These are phyloP conservation scores for Harpagifer antarcticus DNA, from an alignment of 2,797 vertebrate genomes.

Conservation along the genomic window DNA sequence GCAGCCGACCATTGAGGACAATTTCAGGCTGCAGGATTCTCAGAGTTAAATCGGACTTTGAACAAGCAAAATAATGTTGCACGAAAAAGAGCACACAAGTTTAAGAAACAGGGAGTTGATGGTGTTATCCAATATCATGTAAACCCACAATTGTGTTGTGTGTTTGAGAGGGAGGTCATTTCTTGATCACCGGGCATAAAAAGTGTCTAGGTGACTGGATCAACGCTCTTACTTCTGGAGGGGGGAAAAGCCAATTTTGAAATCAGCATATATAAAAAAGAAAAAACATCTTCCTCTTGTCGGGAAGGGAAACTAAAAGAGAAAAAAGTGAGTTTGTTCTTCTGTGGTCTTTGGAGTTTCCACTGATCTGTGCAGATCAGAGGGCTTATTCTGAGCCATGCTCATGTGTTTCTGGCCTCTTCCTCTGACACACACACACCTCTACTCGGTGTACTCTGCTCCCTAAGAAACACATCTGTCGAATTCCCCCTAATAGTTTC, in stretches of 20 bases:
- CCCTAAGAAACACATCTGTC: slow-evolving; percentile 71
- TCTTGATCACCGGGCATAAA: slow-evolving; percentile 34
- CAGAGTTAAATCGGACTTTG: neutral
- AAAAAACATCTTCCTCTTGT: slow-evolving; percentile 64
- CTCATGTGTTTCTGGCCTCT: slow-evolving; percentile 54
- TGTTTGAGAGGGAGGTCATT: slow-evolving; percentile 49
- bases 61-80: slow-evolving; percentile 12
- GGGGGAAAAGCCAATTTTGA: slow-evolving; percentile 67
- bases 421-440: slow-evolving; percentile 41
- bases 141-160: slow-evolving; percentile 4
- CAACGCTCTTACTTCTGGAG: slow-evolving; percentile 64
- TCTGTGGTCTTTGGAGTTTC: slow-evolving; percentile 65
- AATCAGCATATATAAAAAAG: slow-evolving; percentile 71
- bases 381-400: slow-evolving; percentile 53
- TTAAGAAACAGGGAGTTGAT: slow-evolving; percentile 10
- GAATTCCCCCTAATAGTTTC: slow-evolving; percentile 69
- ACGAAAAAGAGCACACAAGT: slow-evolving; percentile 24
- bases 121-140: slow-evolving; percentile 16
- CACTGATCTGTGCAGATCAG: slow-evolving; percentile 53
- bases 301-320: slow-evolving; percentile 36
- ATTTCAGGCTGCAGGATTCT: slow-evolving; percentile 18
- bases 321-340: slow-evolving; percentile 38
- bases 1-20: slow-evolving; percentile 21
- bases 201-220: slow-evolving; percentile 39
- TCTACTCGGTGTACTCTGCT: slow-evolving; percentile 60